phyloP scores from a whole-genome alignment of 1,140 invertebrate species.

The Chymomyza costata region DNA sequence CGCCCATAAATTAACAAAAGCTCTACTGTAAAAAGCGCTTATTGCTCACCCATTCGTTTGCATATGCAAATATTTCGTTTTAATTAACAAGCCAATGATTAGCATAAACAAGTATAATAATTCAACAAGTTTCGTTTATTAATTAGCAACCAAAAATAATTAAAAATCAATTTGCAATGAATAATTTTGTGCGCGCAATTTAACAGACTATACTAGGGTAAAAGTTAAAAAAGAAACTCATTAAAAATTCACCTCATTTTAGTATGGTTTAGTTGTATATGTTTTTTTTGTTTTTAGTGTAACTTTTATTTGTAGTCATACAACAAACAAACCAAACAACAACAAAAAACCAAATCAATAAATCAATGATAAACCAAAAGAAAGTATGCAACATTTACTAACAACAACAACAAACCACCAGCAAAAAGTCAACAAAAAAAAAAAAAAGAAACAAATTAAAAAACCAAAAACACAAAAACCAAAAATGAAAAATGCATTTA shows the following conservation, averaged over 20 bases:
- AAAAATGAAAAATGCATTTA: slow-evolving; percentile 31
- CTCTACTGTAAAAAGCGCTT: no score
- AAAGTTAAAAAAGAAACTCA: no score
- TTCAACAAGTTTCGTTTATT: slow-evolving; percentile 62
- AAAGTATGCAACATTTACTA: slow-evolving; percentile 72
- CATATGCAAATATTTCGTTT: slow-evolving; percentile 32
- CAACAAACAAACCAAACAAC: slow-evolving; percentile 33
- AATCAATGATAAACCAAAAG: slow-evolving; percentile 66
- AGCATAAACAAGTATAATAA: slow-evolving; percentile 52
- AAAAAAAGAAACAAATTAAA: slow-evolving; percentile 29
- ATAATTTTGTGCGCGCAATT: slow-evolving; percentile 39
- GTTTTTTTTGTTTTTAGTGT: slow-evolving; percentile 33
- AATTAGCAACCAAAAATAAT: slow-evolving; percentile 17
- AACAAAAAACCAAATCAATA: slow-evolving; percentile 51
- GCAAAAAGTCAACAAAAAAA: slow-evolving; percentile 35
- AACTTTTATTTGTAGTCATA: slow-evolving; percentile 56
- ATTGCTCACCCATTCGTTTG: slow-evolving; percentile 34
- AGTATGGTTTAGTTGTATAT: slow-evolving; percentile 15
- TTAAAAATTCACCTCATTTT: slow-evolving; percentile 1
- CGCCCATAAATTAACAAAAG: slow-evolving; percentile 41
- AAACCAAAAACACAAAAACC: slow-evolving; percentile 22
- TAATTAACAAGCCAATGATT: slow-evolving; percentile 47
- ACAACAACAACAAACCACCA: slow-evolving; percentile 66
- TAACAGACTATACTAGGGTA: no score
- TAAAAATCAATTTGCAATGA: slow-evolving; percentile 11